Base-by-base conservation (phyloP, 1,140 invertebrate genomes). In the Muscidifurax raptorellus region DNA sequence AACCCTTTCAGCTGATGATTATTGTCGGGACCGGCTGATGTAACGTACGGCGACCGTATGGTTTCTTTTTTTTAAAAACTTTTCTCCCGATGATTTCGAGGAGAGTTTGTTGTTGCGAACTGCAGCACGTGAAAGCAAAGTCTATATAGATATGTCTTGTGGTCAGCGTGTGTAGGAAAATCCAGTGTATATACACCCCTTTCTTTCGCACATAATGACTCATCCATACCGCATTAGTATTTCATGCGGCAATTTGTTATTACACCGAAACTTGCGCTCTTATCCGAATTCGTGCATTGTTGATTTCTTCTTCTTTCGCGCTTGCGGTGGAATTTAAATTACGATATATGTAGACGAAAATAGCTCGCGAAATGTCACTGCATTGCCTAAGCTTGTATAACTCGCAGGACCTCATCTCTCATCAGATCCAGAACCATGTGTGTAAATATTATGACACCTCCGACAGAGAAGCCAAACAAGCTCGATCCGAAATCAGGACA, bases 331-430 rank as follows among this genome's bases (percentile, higher is more conserved):
- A 15, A 36, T 28, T 13, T 22, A n/a, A 69, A 80, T 27, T 71
- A 28, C n/a, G 25, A 18, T 12, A 25, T 12, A 18, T 59, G 0
- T 40, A 13, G 15, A 12, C n/a, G 25, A 2, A 18, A 79, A 22
- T n/a, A 13, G 52, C 9, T 10, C 22, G 36, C 18, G 30, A 76
- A 82, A 82, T 25, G 72, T 75, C 81, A 15, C 59, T 47, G 22
- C 13, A 30, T 75, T 72, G 27, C 72, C 32, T 76, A 64, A 69
- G 22, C 69, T 64, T 6, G 52, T 71, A 18, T 59, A 59, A 59
- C 22, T 22, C 52, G n/a, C n/a, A n/a, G n/a, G 22, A 59, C 5
- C n/a, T 22, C 52, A 59, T 59, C 52, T 59, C 18, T 59, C 52
- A 40, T 59, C 52, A 5, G 15, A 2, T 59, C 1, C 52, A 18